Percentiles rank a stretch among this genome's conserved stretches.
These are phyloP conservation scores for Caenorhabditis angaria DNA, from an alignment of 2,888 invertebrate genomes.

Conservation along the genomic window DNA sequence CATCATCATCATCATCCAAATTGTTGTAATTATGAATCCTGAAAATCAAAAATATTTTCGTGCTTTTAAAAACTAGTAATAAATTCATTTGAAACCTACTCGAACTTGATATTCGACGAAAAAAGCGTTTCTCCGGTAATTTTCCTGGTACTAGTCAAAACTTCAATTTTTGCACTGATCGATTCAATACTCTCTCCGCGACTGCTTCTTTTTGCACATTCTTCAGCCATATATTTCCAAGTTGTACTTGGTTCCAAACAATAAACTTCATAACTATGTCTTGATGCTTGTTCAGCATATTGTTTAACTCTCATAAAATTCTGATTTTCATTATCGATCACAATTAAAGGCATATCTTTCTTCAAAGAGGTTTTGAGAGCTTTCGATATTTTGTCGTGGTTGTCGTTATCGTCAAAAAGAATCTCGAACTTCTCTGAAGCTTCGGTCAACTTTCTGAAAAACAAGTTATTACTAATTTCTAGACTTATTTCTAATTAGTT, in stretches of 20 bases:
- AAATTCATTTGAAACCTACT: not conserved
- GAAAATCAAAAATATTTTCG: no score
- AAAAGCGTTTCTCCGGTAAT: not conserved
- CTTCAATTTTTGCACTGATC: not conserved
- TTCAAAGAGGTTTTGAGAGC: slow-evolving; percentile 1
- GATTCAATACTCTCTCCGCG: not conserved
- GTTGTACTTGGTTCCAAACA: slow-evolving; percentile 20
- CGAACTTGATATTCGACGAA: not conserved
- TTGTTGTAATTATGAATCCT: no score
- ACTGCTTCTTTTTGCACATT: slow-evolving; percentile 4
- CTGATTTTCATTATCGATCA: slow-evolving; percentile 17
- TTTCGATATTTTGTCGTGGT: not conserved
- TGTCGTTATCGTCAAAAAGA: no score
- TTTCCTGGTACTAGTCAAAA: not conserved
- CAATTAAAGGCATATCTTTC: not conserved
- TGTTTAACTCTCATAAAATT: slow-evolving; percentile 6
- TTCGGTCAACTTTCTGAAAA: slow-evolving; percentile 7
- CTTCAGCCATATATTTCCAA: slow-evolving; percentile 15
- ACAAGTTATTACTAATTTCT: not conserved
- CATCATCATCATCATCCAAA: no score
- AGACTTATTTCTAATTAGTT: not conserved
- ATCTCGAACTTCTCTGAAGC: not conserved
- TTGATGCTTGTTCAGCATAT: not conserved
- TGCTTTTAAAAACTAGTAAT: no score
- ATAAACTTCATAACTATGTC: slow-evolving; percentile 13